Evolutionary conservation across 2,797 vertebrate species (phyloP), one percentile per base, ranked within the genome.

Genomic region (Uromys caudimaculatus): DNA sequence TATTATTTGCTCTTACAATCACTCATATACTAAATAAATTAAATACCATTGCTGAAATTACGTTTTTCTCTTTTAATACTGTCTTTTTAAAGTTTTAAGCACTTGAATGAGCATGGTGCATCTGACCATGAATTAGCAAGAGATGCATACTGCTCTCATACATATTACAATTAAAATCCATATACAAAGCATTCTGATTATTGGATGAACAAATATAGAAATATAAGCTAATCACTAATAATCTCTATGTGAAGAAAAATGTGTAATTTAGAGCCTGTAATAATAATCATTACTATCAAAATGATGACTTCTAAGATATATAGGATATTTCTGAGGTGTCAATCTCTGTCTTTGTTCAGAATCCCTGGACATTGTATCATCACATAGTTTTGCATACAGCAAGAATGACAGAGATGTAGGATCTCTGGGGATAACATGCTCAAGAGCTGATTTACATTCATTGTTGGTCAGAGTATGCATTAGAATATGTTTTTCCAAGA

Each of bases 1-100:
- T 79, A 64, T 76, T 62, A n/a, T 35, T 95, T 96, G 17, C 23
- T 86, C 91, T 94, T 94, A 6, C 21, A 87, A 91, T 90, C 92
- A 82, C 87, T 94, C 17, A 69, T 92, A 56, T 92, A n/a, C n/a
- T 56, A 21, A 86, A 58, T 88, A n/a, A 64, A 81, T 67, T 41
- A 41, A 58, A 41, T 0, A 41, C 29, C 2, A 10, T 56, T 56
- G 13, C 35, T 88, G 71, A 67, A 86, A 50, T 50, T 50, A 52
- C 17, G 29, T 73, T 56, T 88, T 62, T 56, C 56, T 64, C 5
- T 41, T 73, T 69, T 62, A 56, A n/a, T 86, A 71, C 1, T 52
- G 29, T 24, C 8, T 94, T 3, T 89, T 29, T 44, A 3, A 44
- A 83, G 0, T 83, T 93, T 76, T 88, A 35, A 84, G 41, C 29